phyloP scores from a whole-genome alignment of 2,888 invertebrate species.

The Eilema griseolum region DNA sequence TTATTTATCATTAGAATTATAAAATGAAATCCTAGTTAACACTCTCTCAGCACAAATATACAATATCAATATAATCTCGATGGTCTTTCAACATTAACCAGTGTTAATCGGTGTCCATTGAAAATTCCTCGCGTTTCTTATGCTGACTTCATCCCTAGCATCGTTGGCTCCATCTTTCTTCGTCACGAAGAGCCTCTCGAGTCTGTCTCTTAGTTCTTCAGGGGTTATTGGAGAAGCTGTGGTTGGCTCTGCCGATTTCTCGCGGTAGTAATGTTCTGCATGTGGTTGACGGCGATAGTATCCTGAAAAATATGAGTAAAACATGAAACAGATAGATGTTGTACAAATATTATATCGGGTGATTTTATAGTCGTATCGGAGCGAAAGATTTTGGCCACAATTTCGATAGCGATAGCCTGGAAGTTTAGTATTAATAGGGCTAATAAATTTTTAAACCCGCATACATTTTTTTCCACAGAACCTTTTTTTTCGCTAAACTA shows the following conservation, averaged over 20 bases:
- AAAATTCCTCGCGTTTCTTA: conserved; percentile 76
- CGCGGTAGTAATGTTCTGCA: conserved; percentile 72
- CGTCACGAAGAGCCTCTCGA: conserved; percentile 82
- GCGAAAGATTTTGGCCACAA: too few species aligned
- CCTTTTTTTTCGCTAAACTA: too few species aligned
- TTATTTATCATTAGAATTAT: neutral
- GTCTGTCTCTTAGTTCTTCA: conserved; percentile 82
- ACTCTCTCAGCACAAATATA: neutral
- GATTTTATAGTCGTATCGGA: too few species aligned
- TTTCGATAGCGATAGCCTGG: too few species aligned
- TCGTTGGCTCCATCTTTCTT: conserved; percentile 69
- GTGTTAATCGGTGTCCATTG: conserved; percentile 80
- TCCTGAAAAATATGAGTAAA: conserved; percentile 60
- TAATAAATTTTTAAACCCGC: too few species aligned
- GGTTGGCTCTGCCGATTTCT: conserved; percentile 71
- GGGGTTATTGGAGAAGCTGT: conserved; percentile 82
- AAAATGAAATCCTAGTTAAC: neutral
- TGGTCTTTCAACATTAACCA: conserved; percentile 48
- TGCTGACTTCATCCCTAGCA: conserved; percentile 65
- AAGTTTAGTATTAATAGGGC: too few species aligned
- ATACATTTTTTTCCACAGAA: too few species aligned
- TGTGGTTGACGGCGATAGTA: conserved; percentile 73
- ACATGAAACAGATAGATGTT: neutral
- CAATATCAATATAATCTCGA: neutral
- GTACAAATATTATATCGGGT: too few species aligned